These are phyloP conservation scores for Globia sparganii DNA, from an alignment of 2,888 invertebrate species.

Conservation along the genomic window DNA sequence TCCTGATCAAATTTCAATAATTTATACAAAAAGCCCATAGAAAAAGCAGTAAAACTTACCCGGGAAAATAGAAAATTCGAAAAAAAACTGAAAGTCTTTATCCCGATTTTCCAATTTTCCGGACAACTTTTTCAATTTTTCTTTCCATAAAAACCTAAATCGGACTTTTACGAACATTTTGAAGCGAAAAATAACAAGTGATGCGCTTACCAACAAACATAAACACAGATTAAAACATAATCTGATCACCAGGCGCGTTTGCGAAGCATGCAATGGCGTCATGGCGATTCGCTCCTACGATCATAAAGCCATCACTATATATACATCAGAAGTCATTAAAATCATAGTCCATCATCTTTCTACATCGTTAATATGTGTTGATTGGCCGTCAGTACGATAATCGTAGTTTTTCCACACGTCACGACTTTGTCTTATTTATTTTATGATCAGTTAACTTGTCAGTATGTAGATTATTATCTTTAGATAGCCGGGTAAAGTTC, in stretches of 20 bases:
- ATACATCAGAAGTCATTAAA: not conserved
- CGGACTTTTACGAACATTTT: not conserved
- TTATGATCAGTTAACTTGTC: slow-evolving; percentile 52
- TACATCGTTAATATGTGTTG: slow-evolving; percentile 30
- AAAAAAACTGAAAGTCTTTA: no score
- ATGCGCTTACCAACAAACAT: not conserved
- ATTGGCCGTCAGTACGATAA: slow-evolving; percentile 41
- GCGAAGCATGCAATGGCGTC: no score
- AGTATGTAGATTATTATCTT: slow-evolving; percentile 61
- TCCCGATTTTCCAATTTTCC: not conserved
- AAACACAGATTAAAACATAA: not conserved
- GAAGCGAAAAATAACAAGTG: not conserved
- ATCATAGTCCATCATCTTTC: slow-evolving; percentile 23
- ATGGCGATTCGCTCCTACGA: not conserved
- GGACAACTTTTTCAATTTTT: not conserved
- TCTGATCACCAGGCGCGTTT: not conserved
- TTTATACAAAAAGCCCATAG: not conserved
- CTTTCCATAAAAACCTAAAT: not conserved
- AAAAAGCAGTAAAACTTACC: not conserved
- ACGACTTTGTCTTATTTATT: slow-evolving; percentile 51
- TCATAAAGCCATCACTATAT: not conserved
- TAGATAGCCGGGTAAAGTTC: slow-evolving; percentile 45
- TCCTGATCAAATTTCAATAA: not conserved
- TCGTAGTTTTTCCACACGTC: slow-evolving; percentile 52
- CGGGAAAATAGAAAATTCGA: no score